Evolutionary conservation across 2,888 invertebrate species (phyloP).

Genomic region (Nemapogon koenigi): DNA sequence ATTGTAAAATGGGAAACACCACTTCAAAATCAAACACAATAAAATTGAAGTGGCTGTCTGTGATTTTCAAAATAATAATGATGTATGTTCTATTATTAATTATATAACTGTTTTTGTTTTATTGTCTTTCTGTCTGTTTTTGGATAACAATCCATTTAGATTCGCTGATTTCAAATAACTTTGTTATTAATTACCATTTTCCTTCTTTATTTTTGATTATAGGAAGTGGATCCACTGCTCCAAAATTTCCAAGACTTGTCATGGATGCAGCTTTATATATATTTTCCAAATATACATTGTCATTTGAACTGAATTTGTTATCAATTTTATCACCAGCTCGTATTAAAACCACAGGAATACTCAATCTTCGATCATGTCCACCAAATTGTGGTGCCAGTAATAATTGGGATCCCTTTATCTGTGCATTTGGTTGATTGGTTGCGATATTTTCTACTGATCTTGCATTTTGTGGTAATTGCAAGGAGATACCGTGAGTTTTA

Average conservation of each 20-base stretch:
- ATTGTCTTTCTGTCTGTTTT: too few species aligned
- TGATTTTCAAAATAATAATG: too few species aligned
- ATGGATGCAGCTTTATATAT: constrained; percentile 53
- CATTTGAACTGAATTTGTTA: constrained; percentile 49
- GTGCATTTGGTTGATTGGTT: constrained; percentile 26
- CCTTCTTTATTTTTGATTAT: constrained; percentile 56
- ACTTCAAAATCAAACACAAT: too few species aligned
- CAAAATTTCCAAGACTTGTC: constrained; percentile 52
- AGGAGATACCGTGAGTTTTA: constrained; percentile 22
- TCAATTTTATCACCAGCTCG: constrained; percentile 32
- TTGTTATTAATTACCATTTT: constrained; percentile 61
- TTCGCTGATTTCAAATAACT: too few species aligned
- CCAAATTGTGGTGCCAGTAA: constrained; percentile 42
- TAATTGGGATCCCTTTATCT: constrained; percentile 32
- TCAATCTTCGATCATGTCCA: constrained; percentile 37
- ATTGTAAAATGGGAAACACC: too few species aligned
- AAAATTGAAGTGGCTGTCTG: too few species aligned
- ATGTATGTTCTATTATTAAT: too few species aligned
- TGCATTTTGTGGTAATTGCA: constrained; percentile 24
- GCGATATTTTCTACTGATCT: constrained; percentile 48
- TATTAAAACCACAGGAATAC: constrained; percentile 50
- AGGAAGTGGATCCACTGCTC: constrained; percentile 50
- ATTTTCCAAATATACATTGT: constrained; percentile 49
- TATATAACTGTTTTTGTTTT: too few species aligned
- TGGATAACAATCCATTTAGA: too few species aligned